Evolutionary conservation across 2,888 invertebrate genomes (phyloP), one percentile per base, ranked within the genome.

Genomic region (Andrena dorsata): DNA sequence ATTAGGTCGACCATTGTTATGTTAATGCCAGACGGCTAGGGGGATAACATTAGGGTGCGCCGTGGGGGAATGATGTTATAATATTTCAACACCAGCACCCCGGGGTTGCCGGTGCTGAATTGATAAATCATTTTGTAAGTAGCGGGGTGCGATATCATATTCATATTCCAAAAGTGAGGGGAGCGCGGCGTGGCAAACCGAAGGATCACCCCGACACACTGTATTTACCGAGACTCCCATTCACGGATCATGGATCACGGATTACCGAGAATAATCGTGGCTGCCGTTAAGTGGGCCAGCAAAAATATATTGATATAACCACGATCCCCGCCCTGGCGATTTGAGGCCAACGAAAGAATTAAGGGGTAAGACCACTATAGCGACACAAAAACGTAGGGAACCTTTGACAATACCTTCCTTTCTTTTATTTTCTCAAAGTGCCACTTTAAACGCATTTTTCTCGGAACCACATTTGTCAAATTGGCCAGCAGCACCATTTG

Each of bases 1-100:
- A 93, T 93, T 93, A 93, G 91, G 85, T 86, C 88, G 90, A 90
- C 80, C 90, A 93, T 93, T 93, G 93, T 93, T 91, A 93, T 93
- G 93, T 91, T 93, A 92, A 93, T 92, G 88, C 85, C 85, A 84
- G 82, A 84, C 86, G 87, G 88, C 88, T 86, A 85, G 80, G 85
- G 85, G 90, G 90, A 91, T 92, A 92, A 92, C 92, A 91, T 90
- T 91, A 91, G 93, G 92, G 91, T 91, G 90, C 89, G 88, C 90
- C 87, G 86, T 86, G 85, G 87, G 81, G 89, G 74, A 91, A 91
- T 91, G 90, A 93, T 92, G 92, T 93, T 93, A 93, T 93, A 93
- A 93, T 93, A 93, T 93, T 93, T 93, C 93, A 92, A 92, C 91
- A 91, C 92, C 89, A 86, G 88, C 89, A 90, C 90, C 90, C 86